Evolutionary conservation across 2,113 vertebrate species (phyloP).

Genomic region (Thinocorus orbignyianus): DNA sequence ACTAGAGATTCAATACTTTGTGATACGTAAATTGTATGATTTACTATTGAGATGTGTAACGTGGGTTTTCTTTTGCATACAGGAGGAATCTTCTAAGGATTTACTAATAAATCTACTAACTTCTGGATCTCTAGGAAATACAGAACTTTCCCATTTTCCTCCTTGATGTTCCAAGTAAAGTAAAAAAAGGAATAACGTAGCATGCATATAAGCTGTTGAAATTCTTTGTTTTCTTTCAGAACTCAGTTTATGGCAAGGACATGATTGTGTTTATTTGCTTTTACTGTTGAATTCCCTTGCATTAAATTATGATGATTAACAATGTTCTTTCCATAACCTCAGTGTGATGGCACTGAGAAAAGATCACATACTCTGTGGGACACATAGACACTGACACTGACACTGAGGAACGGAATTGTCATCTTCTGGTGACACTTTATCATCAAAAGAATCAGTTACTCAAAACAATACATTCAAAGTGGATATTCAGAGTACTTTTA

Average conservation of each 20-base stretch:
- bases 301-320: not conserved
- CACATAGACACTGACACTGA: fast-evolving
- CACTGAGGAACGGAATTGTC: not conserved
- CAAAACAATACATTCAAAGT: not conserved
- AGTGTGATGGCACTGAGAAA: not conserved
- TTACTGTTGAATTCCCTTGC: not conserved
- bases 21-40: not conserved
- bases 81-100: not conserved
- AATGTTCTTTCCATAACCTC: not conserved
- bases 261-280: not conserved
- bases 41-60: not conserved
- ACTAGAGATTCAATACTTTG: not conserved
- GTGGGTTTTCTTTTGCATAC: not conserved
- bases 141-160: not conserved
- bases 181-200: not conserved
- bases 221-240: not conserved
- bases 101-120: not conserved
- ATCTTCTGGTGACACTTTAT: not conserved
- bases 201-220: not conserved
- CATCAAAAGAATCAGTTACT: not conserved
- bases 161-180: not conserved
- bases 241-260: not conserved
- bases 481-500: not conserved
- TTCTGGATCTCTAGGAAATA: not conserved
- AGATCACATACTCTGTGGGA: fast-evolving